Evolutionary conservation across 1,140 invertebrate species (phyloP).

Genomic region (Laupala kohalensis): DNA sequence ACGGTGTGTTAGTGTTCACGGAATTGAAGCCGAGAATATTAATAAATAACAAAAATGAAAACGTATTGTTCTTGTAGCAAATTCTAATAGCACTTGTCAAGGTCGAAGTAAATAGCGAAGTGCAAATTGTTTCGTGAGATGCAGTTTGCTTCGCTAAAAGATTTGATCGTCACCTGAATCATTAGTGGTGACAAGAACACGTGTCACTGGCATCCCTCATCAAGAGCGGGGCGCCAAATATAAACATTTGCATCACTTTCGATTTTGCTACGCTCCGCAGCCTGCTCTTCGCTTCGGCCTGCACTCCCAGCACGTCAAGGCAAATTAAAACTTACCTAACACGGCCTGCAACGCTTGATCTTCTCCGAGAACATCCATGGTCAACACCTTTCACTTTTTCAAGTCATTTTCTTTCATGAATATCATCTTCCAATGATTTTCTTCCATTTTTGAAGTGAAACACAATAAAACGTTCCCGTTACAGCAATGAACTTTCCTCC

Average conservation of each 20-base stretch:
- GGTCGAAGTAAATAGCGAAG: too few species aligned
- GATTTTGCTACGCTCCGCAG: background rate
- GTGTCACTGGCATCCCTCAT: too few species aligned
- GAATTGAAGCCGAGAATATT: too few species aligned
- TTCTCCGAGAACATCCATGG: constrained; percentile 5
- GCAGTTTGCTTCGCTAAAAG: too few species aligned
- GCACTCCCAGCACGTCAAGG: background rate
- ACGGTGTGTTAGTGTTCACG: too few species aligned
- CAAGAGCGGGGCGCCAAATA: background rate
- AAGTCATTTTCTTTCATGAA: background rate
- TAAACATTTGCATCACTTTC: background rate
- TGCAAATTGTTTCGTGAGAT: too few species aligned
- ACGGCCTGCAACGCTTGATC: constrained; percentile 7
- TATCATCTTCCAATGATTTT: background rate
- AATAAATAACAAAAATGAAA: too few species aligned
- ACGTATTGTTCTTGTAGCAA: too few species aligned
- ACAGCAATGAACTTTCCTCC: constrained; percentile 7
- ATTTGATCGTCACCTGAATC: too few species aligned
- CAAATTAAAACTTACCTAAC: constrained; percentile 4
- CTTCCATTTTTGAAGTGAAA: background rate
- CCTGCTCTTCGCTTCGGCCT: background rate
- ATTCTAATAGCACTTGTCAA: too few species aligned
- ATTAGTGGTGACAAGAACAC: too few species aligned
- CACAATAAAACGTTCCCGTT: constrained; percentile 6
- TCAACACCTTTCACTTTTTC: background rate